A percentile compares a stretch with the other conserved stretches of the same genome.
These are phyloP conservation scores for Cataglyphis albicans DNA, from an alignment of 2,888 invertebrate genomes.

Conservation along the genomic window DNA sequence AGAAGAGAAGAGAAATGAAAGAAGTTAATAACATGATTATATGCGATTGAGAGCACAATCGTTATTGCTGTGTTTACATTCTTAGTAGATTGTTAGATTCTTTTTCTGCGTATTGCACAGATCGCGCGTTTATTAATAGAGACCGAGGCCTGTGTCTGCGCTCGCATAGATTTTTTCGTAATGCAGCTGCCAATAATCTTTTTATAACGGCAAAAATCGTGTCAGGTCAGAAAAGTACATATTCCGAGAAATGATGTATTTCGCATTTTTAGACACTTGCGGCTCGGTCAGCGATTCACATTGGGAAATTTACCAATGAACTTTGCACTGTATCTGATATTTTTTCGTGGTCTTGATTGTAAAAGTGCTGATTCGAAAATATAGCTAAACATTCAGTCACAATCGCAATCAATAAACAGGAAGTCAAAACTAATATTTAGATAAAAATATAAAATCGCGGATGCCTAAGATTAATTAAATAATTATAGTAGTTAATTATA, in stretches of 20 bases:
- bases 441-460: background rate
- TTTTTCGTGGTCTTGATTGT: background rate
- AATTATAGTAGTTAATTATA: background rate
- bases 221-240: conserved; percentile 56
- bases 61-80: conserved; percentile 65
- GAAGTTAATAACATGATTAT: conserved; percentile 56
- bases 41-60: conserved; percentile 62
- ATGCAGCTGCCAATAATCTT: conserved; percentile 62
- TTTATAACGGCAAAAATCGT: conserved; percentile 64
- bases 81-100: conserved; percentile 43
- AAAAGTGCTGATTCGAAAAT: conserved; percentile 35
- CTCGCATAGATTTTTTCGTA: conserved; percentile 24
- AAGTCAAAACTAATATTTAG: conserved; percentile 1
- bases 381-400: background rate
- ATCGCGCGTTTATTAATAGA: conserved; percentile 64
- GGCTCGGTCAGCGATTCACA: background rate
- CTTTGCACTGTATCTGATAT: background rate
- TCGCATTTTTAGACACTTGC: conserved; percentile 25
- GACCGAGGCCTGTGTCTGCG: conserved; percentile 15
- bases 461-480: background rate
- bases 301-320: background rate
- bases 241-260: conserved; percentile 49
- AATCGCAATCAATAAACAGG: conserved; percentile 27
- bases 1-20: background rate
- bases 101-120: conserved; percentile 49